phyloP scores from a whole-genome alignment of 2,113 vertebrate species.

The Cyprinodon tularosa region DNA sequence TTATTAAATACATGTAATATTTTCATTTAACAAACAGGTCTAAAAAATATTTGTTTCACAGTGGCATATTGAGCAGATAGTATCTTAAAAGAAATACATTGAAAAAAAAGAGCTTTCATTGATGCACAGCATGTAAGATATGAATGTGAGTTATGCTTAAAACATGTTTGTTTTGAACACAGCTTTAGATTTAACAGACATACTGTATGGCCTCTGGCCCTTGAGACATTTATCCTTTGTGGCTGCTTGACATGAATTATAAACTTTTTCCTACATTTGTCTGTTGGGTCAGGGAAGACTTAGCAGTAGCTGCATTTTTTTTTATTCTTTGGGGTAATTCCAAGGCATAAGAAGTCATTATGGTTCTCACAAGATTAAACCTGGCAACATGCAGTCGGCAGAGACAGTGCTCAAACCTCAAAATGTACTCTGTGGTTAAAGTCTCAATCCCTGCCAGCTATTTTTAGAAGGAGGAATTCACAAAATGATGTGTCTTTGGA shows the following conservation, averaged over 20 bases:
- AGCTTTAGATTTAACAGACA: neutral
- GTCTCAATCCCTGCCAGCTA: constrained; percentile 63
- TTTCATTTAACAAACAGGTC: too few species aligned
- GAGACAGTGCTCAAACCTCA: constrained; percentile 68
- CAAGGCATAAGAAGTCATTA: constrained; percentile 44
- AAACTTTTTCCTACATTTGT: constrained; percentile 50
- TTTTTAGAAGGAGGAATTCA: constrained; percentile 76
- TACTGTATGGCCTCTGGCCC: neutral
- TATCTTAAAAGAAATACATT: too few species aligned
- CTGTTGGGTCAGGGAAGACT: constrained; percentile 31
- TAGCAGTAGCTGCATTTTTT: constrained; percentile 44
- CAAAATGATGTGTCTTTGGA: constrained; percentile 72
- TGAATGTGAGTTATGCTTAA: too few species aligned
- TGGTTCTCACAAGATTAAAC: constrained; percentile 55
- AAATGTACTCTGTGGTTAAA: constrained; percentile 74
- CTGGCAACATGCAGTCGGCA: constrained; percentile 60
- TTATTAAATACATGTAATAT: too few species aligned
- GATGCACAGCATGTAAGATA: too few species aligned
- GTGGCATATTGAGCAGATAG: too few species aligned
- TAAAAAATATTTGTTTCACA: too few species aligned
- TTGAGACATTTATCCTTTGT: constrained; percentile 3
- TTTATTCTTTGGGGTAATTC: constrained; percentile 45
- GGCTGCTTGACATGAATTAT: constrained; percentile 24
- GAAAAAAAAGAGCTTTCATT: too few species aligned
- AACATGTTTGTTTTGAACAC: neutral